Evolutionary conservation across 1,140 invertebrate genomes (phyloP).

Genomic region (Antheraea pernyi): DNA sequence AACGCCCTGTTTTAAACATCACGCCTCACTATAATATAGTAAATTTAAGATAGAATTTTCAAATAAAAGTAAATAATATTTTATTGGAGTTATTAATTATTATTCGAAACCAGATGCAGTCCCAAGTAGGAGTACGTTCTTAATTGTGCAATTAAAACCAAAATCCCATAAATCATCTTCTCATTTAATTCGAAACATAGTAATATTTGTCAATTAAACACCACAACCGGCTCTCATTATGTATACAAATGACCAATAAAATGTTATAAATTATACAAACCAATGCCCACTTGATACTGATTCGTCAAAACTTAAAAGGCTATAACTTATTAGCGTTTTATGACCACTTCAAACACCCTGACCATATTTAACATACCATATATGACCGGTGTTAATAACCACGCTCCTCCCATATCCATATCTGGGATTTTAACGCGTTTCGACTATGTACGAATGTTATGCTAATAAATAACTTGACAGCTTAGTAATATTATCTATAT

Average conservation of each 20-base stretch:
- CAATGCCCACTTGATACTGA: constrained; percentile 26
- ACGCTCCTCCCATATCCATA: constrained; percentile 24
- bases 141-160: too few relatives aligned
- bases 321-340: constrained; percentile 39
- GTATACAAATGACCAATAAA: constrained; percentile 9
- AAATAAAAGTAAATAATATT: too few relatives aligned
- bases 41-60: too few relatives aligned
- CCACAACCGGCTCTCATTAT: not conserved
- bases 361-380: constrained; percentile 18
- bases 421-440: constrained; percentile 15
- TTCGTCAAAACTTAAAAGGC: constrained; percentile 40
- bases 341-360: constrained; percentile 18
- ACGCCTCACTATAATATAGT: too few relatives aligned
- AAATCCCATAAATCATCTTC: not conserved
- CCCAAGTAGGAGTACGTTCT: too few relatives aligned
- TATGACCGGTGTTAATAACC: constrained; percentile 20
- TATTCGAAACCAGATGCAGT: too few relatives aligned
- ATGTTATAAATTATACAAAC: constrained; percentile 11
- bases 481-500: too few relatives aligned
- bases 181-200: not conserved
- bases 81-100: too few relatives aligned
- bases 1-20: too few relatives aligned
- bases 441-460: not conserved
- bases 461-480: not conserved
- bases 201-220: not conserved